Conservation (phyloP, 2,888 invertebrate genomes). For the Phaonia tiefii region DNA sequence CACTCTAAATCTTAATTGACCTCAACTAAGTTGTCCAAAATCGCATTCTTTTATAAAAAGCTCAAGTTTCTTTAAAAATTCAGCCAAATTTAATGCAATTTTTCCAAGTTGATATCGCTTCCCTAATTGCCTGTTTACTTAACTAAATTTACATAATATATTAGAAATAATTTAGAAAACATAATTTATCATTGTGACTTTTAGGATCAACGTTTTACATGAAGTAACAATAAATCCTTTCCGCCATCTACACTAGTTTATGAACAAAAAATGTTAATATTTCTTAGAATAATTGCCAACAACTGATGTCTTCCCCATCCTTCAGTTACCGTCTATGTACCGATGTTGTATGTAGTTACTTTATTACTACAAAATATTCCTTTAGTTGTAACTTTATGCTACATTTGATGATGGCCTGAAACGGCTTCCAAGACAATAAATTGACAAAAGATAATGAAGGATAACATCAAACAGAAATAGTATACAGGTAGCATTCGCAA, state of each 20-base stretch:
- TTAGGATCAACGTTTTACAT: neutral
- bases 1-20: too few species aligned
- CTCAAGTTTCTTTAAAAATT: too few species aligned
- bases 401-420: slow-evolving; percentile 35
- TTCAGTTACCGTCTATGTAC: neutral
- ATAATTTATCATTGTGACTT: neutral
- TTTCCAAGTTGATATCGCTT: too few species aligned
- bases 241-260: neutral
- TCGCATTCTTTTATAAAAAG: too few species aligned
- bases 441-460: slow-evolving; percentile 49
- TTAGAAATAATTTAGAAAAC: neutral
- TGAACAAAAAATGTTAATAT: slow-evolving; percentile 30
- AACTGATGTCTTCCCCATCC: slow-evolving; percentile 18
- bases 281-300: slow-evolving; percentile 7
- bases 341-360: slow-evolving; percentile 1
- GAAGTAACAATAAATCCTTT: neutral
- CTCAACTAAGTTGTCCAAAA: too few species aligned
- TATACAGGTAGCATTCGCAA: neutral
- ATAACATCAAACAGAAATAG: slow-evolving; percentile 16
- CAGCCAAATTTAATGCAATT: too few species aligned
- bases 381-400: neutral
- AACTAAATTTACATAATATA: neutral
- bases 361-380: neutral
- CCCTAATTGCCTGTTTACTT: neutral
- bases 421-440: slow-evolving; percentile 48